Percentiles rank a stretch among this genome's conserved stretches.
These are phyloP conservation scores for Megaceryle maxima DNA, from an alignment of 2,113 vertebrate species.

Conservation along the genomic window DNA sequence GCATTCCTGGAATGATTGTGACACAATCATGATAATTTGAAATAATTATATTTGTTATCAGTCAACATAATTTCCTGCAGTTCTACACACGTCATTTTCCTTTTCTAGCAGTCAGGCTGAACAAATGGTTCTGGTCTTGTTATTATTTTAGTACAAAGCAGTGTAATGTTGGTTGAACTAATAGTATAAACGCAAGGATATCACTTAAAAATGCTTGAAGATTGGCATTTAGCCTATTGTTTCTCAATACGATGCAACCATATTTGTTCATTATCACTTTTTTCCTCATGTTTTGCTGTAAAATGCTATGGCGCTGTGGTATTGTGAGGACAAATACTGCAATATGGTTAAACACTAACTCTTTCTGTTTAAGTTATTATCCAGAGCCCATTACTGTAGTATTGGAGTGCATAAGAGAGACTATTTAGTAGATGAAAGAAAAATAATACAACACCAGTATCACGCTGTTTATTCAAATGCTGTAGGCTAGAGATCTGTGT, in stretches of 20 bases:
- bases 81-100: constrained; percentile 45
- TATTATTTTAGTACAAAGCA: constrained; percentile 57
- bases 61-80: constrained; percentile 70
- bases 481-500: constrained; percentile 1
- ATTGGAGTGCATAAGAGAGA: background rate
- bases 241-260: background rate
- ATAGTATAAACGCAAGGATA: constrained; percentile 54
- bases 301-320: background rate
- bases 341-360: constrained; percentile 27
- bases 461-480: constrained; percentile 17
- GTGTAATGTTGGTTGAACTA: constrained; percentile 58
- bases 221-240: constrained; percentile 31
- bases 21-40: constrained; percentile 63
- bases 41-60: constrained; percentile 75
- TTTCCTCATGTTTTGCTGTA: constrained; percentile 12
- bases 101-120: constrained; percentile 57
- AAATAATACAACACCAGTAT: constrained; percentile 7
- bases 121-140: constrained; percentile 58
- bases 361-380: background rate
- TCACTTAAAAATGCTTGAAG: constrained; percentile 45
- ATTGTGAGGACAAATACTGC: background rate
- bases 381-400: background rate
- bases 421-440: constrained; percentile 20
- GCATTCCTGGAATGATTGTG: constrained; percentile 60
- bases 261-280: constrained; percentile 29